Evolutionary conservation across 37 sponge, comb jelly and placozoan genomes (phyloP).

Genomic region (Halisarca cf. caerulea): DNA sequence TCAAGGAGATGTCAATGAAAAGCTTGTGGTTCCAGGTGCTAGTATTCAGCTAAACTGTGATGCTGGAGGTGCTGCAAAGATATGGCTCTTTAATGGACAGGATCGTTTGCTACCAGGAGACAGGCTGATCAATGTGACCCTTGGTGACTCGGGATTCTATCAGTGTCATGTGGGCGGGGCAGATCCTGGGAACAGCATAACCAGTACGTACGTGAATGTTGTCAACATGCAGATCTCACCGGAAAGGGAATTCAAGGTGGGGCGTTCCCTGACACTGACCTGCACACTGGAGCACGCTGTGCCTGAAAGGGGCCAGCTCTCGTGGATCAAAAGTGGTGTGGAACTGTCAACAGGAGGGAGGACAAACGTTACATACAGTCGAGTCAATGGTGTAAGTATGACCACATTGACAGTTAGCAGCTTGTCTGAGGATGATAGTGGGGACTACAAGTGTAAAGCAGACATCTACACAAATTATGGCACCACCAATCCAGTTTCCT

Average conservation of each 20-base stretch:
- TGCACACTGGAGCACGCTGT: slow-evolving; percentile 1
- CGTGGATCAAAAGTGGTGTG: neutral
- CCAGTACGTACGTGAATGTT: neutral
- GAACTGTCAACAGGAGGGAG: neutral
- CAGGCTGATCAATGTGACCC: neutral
- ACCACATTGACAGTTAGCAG: too few relatives aligned
- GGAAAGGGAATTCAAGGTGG: neutral
- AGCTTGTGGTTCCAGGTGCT: too few relatives aligned
- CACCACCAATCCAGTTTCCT: too few relatives aligned
- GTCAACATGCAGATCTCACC: neutral
- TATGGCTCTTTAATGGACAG: slow-evolving; percentile 15
- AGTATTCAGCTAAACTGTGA: neutral
- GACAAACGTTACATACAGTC: neutral
- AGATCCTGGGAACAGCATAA: neutral
- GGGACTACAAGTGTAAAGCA: too few relatives aligned
- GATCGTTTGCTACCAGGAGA: too few relatives aligned
- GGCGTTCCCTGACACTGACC: neutral
- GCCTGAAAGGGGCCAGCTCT: neutral
- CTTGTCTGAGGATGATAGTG: too few relatives aligned
- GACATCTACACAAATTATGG: too few relatives aligned
- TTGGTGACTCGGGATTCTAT: neutral
- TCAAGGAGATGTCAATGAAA: too few relatives aligned
- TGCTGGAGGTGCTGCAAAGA: neutral
- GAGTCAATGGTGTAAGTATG: neutral
- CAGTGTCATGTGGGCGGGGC: slow-evolving; percentile 1